Conservation (phyloP, 1,140 invertebrate genomes). For the Drosophila bifasciata region DNA sequence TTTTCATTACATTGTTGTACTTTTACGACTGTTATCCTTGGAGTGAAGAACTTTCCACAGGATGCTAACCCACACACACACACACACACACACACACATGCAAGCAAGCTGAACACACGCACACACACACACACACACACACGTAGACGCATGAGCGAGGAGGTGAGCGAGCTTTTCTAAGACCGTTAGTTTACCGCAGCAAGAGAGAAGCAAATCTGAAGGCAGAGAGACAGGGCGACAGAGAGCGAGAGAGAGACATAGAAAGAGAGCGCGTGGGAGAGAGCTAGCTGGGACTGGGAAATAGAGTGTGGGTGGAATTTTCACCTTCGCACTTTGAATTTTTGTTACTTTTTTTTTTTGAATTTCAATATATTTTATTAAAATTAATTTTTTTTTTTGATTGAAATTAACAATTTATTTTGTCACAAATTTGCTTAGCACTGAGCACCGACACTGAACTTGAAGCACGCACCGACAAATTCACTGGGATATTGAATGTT, state of each 20-base stretch:
- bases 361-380: constrained; percentile 26
- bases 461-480: constrained; percentile 27
- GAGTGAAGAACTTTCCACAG: constrained; percentile 81
- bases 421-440: constrained; percentile 8
- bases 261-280: neutral
- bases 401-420: constrained; percentile 21
- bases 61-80: constrained; percentile 62
- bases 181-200: constrained; percentile 57
- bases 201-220: constrained; percentile 5
- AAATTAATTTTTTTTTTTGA: constrained; percentile 31
- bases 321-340: constrained; percentile 74
- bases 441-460: constrained; percentile 23
- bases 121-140: constrained; percentile 35
- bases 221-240: constrained; percentile 13
- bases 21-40: constrained; percentile 82
- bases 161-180: constrained; percentile 72
- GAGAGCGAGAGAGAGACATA: constrained; percentile 3
- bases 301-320: constrained; percentile 64
- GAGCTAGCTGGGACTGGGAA: constrained; percentile 1
- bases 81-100: constrained; percentile 27
- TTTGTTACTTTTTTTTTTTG: constrained; percentile 49
- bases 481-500: constrained; percentile 23
- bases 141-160: constrained; percentile 59
- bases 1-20: constrained; percentile 82
- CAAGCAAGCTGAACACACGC: constrained; percentile 29